Evolutionary conservation across 2,113 vertebrate genomes (phyloP).

Genomic region (Falco punctatus): DNA sequence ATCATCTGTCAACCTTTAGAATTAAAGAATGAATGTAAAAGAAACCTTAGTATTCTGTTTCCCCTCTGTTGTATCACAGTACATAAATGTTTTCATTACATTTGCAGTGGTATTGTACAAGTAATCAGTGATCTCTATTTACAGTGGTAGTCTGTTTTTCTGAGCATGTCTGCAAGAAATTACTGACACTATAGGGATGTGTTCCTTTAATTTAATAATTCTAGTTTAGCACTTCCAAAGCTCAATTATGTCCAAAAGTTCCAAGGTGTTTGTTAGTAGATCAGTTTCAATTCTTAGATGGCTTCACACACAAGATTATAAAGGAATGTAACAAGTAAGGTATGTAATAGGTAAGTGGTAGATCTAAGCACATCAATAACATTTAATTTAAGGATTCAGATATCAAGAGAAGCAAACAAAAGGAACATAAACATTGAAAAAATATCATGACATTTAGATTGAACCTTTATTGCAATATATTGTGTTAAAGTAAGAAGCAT

Average conservation of each 20-base stretch:
- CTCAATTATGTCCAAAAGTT: neutral
- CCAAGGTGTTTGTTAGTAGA: neutral
- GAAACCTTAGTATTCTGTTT: neutral
- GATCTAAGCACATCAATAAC: neutral
- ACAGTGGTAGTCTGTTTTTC: neutral
- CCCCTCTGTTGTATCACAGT: fast-evolving
- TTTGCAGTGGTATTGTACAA: neutral
- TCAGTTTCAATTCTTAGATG: neutral
- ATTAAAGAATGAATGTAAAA: neutral
- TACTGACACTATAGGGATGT: neutral
- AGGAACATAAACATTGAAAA: neutral
- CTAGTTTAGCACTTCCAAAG: neutral
- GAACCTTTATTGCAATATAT: neutral
- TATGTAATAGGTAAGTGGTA: neutral
- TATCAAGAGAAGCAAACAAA: neutral
- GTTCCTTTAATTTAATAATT: neutral
- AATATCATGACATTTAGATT: neutral
- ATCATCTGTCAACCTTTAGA: neutral
- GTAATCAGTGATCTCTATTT: neutral
- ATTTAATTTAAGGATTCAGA: neutral
- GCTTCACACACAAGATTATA: neutral
- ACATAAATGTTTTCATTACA: neutral
- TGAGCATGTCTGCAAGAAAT: neutral
- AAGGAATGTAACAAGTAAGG: neutral
- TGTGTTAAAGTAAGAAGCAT: neutral